These are phyloP conservation scores for Sebastes kiyomatsui DNA, from an alignment of 2,797 vertebrate genomes.

Conservation along the genomic window DNA sequence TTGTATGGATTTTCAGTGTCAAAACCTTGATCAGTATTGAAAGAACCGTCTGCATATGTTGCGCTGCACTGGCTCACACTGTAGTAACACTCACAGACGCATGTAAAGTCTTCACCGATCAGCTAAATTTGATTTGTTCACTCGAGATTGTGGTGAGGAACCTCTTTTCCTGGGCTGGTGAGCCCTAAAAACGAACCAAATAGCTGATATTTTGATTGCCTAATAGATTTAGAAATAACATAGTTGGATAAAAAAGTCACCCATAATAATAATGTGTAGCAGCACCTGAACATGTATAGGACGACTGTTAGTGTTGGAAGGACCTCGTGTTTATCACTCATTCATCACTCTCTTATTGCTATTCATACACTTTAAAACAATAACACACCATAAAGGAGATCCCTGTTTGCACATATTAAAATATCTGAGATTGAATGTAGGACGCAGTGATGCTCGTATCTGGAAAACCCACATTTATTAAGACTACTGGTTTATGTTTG, in stretches of 20 bases:
- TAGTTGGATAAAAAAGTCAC: constrained; percentile 24
- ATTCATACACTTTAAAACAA: constrained; percentile 7
- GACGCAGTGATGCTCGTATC: constrained; percentile 17
- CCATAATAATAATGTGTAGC: constrained; percentile 59
- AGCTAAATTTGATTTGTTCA: constrained; percentile 1
- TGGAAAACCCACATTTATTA: background rate
- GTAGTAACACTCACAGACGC: background rate
- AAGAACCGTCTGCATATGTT: background rate
- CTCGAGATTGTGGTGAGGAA: constrained; percentile 4
- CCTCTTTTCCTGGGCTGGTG: background rate
- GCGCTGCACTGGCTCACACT: background rate
- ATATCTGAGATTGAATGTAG: constrained; percentile 45
- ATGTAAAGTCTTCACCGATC: constrained; percentile 20
- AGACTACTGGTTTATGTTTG: constrained; percentile 1
- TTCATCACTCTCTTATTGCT: constrained; percentile 9
- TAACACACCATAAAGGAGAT: constrained; percentile 9
- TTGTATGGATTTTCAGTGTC: background rate
- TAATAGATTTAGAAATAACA: constrained; percentile 37
- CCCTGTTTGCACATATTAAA: constrained; percentile 58
- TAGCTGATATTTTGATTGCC: constrained; percentile 41
- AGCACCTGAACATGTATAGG: constrained; percentile 56
- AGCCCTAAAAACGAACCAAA: constrained; percentile 20
- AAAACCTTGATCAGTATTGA: background rate
- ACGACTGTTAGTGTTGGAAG: constrained; percentile 67
- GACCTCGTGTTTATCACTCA: constrained; percentile 33